phyloP scores from a whole-genome alignment of 2,113 vertebrate genomes.

The Myxocyprinus asiaticus region DNA sequence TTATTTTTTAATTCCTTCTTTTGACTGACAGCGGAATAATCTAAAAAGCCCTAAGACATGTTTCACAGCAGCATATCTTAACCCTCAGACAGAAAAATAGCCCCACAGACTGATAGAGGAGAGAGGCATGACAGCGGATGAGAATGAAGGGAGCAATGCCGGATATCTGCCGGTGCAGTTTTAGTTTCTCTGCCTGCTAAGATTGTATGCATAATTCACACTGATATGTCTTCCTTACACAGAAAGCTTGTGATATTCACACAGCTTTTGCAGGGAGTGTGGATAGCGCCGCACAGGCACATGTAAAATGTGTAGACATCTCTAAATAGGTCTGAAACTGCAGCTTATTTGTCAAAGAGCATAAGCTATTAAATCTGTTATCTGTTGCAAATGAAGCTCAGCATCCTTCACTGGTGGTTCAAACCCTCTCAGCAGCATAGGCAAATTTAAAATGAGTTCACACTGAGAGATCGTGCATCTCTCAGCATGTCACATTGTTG shows the following conservation, averaged over 20 bases:
- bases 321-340: slow-evolving; percentile 54
- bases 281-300: slow-evolving; percentile 16
- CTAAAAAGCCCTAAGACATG: slow-evolving; percentile 46
- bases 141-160: slow-evolving; percentile 19
- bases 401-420: slow-evolving; percentile 49
- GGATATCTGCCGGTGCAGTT: background rate
- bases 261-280: slow-evolving; percentile 37
- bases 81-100: slow-evolving; percentile 35
- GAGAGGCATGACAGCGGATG: slow-evolving; percentile 27
- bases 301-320: slow-evolving; percentile 39
- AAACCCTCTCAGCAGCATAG: slow-evolving; percentile 48
- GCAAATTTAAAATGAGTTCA: slow-evolving; percentile 60
- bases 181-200: background rate
- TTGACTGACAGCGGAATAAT: slow-evolving; percentile 52
- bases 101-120: slow-evolving; percentile 8
- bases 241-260: slow-evolving; percentile 34
- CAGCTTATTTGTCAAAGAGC: slow-evolving; percentile 54
- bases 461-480: slow-evolving; percentile 54
- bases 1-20: slow-evolving; percentile 21
- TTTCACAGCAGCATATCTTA: slow-evolving; percentile 37
- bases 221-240: slow-evolving; percentile 33
- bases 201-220: slow-evolving; percentile 25
- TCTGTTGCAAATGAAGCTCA: slow-evolving; percentile 54
- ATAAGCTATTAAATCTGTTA: slow-evolving; percentile 56
- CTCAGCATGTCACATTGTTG: slow-evolving; percentile 55